Evolutionary conservation across 2,888 invertebrate genomes (phyloP).

Genomic region (Machimus atricapillus): DNA sequence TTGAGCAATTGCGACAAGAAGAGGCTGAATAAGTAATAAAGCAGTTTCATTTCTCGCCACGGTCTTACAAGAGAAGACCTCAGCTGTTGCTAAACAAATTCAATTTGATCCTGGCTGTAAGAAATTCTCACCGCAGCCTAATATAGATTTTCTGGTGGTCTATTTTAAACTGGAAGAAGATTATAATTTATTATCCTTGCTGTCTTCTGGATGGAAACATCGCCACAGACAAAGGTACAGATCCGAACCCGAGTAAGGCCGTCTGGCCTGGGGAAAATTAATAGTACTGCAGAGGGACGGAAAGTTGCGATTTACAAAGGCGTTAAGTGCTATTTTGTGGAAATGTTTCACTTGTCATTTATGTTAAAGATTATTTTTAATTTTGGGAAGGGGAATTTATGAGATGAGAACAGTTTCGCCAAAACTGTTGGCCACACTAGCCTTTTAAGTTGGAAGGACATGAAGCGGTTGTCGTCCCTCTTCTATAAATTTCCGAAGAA

Average conservation of each 20-base stretch:
- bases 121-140: not conserved
- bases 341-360: not conserved
- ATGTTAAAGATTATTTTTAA: not conserved
- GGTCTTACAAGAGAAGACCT: not conserved
- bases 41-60: slow-evolving; percentile 8
- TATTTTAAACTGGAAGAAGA: slow-evolving; percentile 1
- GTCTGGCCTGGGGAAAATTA: not conserved
- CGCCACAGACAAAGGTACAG: not conserved
- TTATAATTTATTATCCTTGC: slow-evolving; percentile 4
- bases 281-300: not conserved
- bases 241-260: not conserved
- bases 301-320: not conserved
- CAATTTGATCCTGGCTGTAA: not conserved
- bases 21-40: slow-evolving; percentile 12
- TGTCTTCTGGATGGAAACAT: not conserved
- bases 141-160: not conserved
- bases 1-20: slow-evolving; percentile 4
- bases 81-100: slow-evolving; percentile 19
- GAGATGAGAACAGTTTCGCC: not conserved
- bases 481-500: not conserved
- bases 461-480: not conserved
- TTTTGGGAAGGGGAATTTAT: not conserved
- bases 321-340: not conserved
- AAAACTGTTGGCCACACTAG: not conserved
- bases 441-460: not conserved